Percentiles rank a stretch among this genome's conserved stretches.
These are phyloP conservation scores for Stratiomys singularior DNA, from an alignment of 2,888 invertebrate genomes.

Conservation along the genomic window DNA sequence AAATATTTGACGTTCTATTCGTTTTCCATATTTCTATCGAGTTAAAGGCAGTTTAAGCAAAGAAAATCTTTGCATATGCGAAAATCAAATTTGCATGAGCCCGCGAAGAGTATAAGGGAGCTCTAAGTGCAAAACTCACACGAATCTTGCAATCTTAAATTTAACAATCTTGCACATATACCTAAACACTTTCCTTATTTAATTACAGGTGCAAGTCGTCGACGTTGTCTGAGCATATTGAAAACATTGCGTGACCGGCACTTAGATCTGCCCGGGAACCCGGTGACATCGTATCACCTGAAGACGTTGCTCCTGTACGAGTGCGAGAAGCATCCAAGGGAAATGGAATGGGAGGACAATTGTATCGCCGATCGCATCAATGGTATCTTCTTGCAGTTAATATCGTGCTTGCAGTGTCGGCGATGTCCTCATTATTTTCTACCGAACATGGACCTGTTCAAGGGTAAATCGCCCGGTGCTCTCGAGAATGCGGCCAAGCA, in stretches of 20 bases:
- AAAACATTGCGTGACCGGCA: conserved; percentile 93
- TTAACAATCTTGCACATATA: too few species aligned
- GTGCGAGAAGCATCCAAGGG: conserved; percentile 95
- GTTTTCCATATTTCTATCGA: too few species aligned
- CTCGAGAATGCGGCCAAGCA: conserved; percentile 94
- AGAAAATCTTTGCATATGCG: too few species aligned
- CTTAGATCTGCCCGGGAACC: conserved; percentile 87
- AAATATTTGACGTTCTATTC: too few species aligned
- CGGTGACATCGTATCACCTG: conserved; percentile 91
- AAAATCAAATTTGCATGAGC: too few species aligned
- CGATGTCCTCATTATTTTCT: conserved; percentile 96
- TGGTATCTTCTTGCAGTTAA: conserved; percentile 93
- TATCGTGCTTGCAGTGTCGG: conserved; percentile 94
- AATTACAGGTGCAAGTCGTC: conserved; percentile 76
- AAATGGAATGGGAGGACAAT: conserved; percentile 94
- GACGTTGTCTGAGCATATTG: conserved; percentile 87
- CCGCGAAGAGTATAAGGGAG: too few species aligned
- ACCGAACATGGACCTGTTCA: conserved; percentile 92
- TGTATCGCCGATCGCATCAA: conserved; percentile 92
- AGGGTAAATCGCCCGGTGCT: conserved; percentile 89
- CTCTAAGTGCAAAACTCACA: too few species aligned
- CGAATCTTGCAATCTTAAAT: too few species aligned
- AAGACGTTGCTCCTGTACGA: conserved; percentile 92
- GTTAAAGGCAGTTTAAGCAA: too few species aligned
- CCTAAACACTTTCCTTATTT: conserved; percentile 10